These are phyloP conservation scores for Chrysocyon brachyurus DNA, from an alignment of 2,797 vertebrate species.

Conservation along the genomic window DNA sequence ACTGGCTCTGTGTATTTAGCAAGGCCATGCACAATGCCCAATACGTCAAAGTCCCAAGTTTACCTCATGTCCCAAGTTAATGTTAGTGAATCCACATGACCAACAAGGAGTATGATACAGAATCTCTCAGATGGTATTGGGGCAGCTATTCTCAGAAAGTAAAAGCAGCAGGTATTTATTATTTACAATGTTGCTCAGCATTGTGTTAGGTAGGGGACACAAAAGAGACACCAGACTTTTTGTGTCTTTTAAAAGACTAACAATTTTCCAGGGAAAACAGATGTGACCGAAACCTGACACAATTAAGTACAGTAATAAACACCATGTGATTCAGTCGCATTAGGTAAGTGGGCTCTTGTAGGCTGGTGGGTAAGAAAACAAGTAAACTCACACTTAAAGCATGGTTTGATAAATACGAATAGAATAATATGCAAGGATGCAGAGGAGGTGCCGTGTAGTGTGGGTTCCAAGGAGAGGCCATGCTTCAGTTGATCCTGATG, in stretches of 20 bases:
- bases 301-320: neutral
- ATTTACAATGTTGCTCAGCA: neutral
- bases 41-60: constrained; percentile 41
- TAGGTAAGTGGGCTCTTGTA: neutral
- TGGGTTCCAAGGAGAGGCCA: neutral
- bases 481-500: neutral
- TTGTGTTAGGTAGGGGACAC: neutral
- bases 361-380: neutral
- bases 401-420: neutral
- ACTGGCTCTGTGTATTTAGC: constrained; percentile 40
- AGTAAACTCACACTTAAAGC: neutral
- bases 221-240: neutral
- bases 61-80: constrained; percentile 31
- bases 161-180: neutral
- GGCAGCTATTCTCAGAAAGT: constrained; percentile 44
- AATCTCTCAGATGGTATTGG: neutral
- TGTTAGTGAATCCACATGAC: constrained; percentile 57
- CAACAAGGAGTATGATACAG: neutral
- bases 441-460: neutral
- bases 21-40: neutral
- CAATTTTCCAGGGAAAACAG: neutral
- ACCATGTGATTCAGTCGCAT: neutral
- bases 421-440: neutral
- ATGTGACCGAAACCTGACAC: neutral
- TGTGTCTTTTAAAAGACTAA: neutral